Evolutionary conservation across 2,113 vertebrate genomes (phyloP), one percentile per base, ranked within the genome.

Genomic region (Zosterops japonicus): DNA sequence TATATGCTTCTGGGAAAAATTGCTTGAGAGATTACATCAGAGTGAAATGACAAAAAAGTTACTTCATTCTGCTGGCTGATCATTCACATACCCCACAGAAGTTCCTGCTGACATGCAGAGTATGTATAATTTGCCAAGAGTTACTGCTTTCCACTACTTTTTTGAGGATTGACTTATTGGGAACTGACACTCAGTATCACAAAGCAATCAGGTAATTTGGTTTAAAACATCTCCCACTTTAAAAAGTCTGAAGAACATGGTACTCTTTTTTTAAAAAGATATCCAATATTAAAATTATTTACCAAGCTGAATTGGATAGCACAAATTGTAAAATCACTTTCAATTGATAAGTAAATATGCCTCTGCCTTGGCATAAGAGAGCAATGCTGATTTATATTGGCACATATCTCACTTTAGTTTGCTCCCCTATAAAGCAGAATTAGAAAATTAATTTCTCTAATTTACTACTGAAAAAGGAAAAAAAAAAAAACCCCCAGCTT

Each of bases 61-160:
- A 96, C 97, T 97, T 98, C 98, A 98, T 98, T 98, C 98, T 97
- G 97, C 98, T 98, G 97, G 97, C 96, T 98, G 97, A 98, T 98
- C 98, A 98, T 97, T 98, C 97, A 98, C 97, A 98, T 97, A 96
- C 97, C 98, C 98, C 97, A 98, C 97, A 98, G 97, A 98, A 95
- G 97, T 98, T 98, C 97, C 98, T 98, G 96, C 97, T 97, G 97
- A 95, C 94, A 71, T 46, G 21, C 21, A 69, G n/a, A 97, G 97
- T 98, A 97, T 97, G 97, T 97, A 97, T 97, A 98, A 98, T 97
- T 98, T 98, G 98, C 97, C 5, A 6, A 91, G 57, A 87, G 39
- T 67, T 83, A 35, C 47, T 63, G 29, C 46, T 90, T 95, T 71
- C 42, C 65, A 41, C 36, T 72, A 10, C 2, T 61, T 68, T 64